Base-by-base conservation (phyloP, 2,888 invertebrate species). In the Pristionchus entomophagus region DNA sequence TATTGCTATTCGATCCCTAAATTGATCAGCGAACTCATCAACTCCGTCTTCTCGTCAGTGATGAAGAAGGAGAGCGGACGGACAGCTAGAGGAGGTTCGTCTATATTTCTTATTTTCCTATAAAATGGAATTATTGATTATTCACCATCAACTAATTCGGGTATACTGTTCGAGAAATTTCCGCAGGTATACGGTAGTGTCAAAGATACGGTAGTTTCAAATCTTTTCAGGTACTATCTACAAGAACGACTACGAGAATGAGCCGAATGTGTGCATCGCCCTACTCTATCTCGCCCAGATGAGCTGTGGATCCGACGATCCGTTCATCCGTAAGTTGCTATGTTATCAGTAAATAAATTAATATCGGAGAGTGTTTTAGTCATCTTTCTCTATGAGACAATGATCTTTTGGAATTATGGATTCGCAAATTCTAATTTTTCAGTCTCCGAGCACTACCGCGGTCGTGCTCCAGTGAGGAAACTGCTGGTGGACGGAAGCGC, bases 231-330 rank as follows among this genome's bases (percentile, higher is more conserved):
- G 77, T 65, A n/a, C 65, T 5, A n/a, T 38, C 6, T 29, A 51
- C 22, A 77, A 87, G n/a, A 87, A 59, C 5, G 65, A 88, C 81
- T 86, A 85, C 81, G 89, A 88, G 77, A 83, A 85, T 1, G 92
- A 91, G 82, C 89, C 89, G 14, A 91, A 90, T 32, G 87, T 91
- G 41, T 91, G 91, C 62, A 83, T 92, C 14, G 89, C 89, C 19
- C 87, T 92, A 19, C 87, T 89, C 62, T 91, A 91, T 53, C 82
- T 90, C 35, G 86, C 90, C 19, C 86, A 88, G 35, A 53, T 92
- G 22, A 86, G 89, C 59, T 91, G 91, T 49, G 86, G 82, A 22
- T 86, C 86, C 10, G 92, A 92, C 85, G 89, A 90, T 38, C 92
- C 92, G 12, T 91, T 92, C 86, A 87, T 87, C 4, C 84, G 89